phyloP scores from a whole-genome alignment of 2,797 vertebrate species.

The Labeo calbasu region DNA sequence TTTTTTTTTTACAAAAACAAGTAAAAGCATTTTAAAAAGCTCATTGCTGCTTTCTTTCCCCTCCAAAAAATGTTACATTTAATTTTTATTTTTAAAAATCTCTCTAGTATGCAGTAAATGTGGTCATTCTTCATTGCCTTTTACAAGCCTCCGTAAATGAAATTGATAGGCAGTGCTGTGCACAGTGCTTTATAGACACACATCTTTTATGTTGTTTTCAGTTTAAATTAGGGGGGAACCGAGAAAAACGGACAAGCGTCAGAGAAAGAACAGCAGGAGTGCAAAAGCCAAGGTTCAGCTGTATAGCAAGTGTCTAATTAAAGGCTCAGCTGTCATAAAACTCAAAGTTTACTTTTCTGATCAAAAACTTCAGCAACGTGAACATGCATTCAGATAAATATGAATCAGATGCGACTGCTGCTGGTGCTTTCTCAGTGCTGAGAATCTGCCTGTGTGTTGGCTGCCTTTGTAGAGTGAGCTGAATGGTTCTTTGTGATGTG shows the following conservation, averaged over 20 bases:
- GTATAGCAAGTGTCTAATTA: constrained; percentile 44
- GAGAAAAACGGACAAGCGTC: constrained; percentile 13
- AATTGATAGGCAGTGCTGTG: constrained; percentile 27
- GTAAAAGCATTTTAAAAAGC: constrained; percentile 23
- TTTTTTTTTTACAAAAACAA: background rate
- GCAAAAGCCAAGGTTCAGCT: constrained; percentile 3
- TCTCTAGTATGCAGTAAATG: constrained; percentile 23
- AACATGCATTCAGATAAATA: constrained; percentile 46
- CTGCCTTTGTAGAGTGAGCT: constrained; percentile 40
- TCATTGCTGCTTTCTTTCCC: constrained; percentile 13
- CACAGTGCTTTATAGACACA: constrained; percentile 21
- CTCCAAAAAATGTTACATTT: background rate
- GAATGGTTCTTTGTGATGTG: constrained; percentile 53
- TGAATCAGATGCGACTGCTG: constrained; percentile 25
- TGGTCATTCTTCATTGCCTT: constrained; percentile 35
- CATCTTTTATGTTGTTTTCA: constrained; percentile 40
- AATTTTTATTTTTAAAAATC: constrained; percentile 15
- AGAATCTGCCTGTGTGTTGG: constrained; percentile 34
- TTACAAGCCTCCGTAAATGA: constrained; percentile 49
- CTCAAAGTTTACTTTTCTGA: constrained; percentile 46
- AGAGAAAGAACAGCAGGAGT: constrained; percentile 21
- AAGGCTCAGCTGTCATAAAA: constrained; percentile 49
- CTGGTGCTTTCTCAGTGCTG: constrained; percentile 17
- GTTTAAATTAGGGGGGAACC: constrained; percentile 25
- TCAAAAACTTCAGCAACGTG: constrained; percentile 39